phyloP scores from a whole-genome alignment of 2,888 invertebrate species.

The Sphaerophoria rueppellii region DNA sequence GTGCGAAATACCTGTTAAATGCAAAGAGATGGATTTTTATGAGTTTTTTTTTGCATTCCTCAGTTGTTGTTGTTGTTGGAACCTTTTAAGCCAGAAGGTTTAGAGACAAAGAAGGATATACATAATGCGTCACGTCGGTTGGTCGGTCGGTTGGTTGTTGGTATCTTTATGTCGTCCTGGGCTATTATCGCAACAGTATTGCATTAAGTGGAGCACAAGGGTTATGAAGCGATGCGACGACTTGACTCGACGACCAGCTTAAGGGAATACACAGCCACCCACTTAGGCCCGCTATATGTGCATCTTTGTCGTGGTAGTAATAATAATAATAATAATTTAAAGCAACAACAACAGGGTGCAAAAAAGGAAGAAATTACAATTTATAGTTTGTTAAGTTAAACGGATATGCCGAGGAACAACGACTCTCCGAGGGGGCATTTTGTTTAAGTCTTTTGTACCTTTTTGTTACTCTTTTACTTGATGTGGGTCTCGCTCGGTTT shows the following conservation, averaged over 20 bases:
- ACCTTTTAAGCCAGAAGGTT: conserved; percentile 55
- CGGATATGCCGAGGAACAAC: conserved; percentile 41
- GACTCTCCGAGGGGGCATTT: conserved; percentile 35
- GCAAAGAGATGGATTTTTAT: conserved; percentile 44
- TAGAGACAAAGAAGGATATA: conserved; percentile 41
- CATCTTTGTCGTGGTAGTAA: conserved; percentile 41
- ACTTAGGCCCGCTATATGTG: conserved; percentile 61
- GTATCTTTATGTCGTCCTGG: conserved; percentile 23
- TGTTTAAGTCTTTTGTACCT: conserved; percentile 12
- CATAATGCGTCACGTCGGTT: conserved; percentile 4
- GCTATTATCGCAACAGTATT: conserved; percentile 65
- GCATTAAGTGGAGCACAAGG: conserved; percentile 67
- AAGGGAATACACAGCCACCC: conserved; percentile 61
- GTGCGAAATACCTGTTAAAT: conserved; percentile 58
- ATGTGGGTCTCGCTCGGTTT: not conserved
- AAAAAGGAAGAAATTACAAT: conserved; percentile 50
- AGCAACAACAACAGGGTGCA: conserved; percentile 35
- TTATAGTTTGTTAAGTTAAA: conserved; percentile 67
- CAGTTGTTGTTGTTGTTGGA: conserved; percentile 12
- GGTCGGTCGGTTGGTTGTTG: not conserved
- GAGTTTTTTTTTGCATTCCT: conserved; percentile 51
- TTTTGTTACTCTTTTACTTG: not conserved
- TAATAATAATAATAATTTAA: conserved; percentile 67
- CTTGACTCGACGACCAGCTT: conserved; percentile 18
- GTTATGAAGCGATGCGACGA: conserved; percentile 52